Evolutionary conservation across 35 echinoderm and acorn worm genomes (phyloP), one percentile per base, ranked within the genome.

Genomic region (Eucidaris tribuloides): DNA sequence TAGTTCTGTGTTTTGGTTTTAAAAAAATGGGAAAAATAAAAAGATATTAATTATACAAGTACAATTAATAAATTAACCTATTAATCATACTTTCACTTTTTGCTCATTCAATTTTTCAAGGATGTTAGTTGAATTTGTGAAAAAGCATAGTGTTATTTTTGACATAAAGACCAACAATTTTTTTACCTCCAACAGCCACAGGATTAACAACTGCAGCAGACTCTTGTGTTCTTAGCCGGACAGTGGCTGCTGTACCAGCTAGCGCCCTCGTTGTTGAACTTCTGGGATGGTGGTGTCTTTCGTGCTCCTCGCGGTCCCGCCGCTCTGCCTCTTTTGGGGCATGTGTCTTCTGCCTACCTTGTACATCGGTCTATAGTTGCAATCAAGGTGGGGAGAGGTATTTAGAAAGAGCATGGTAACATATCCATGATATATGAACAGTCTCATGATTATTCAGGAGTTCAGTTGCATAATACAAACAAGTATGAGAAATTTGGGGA

Each of bases 211-310:
- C 71, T 57, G 78, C 81, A 60, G 78, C 84, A 25, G 66, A 44
- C 23, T 91, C 93, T 65, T 86, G 84, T 46, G 40, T 89, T 80
- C 91, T 96, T 80, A 91, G 79, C 5, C 93, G 83, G 45, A 89
- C 84, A 5, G 89, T 90, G 31, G 93, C 89, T 18, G 93, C 93
- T 14, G 94, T 97, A 31, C 90, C 90, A 34, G 90, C 90, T 55
- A 97, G 59, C 34, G 94, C 94, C 63, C 94, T 89, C 46, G 94
- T 97, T 31, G 94, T 97, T n/a, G 94, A 97, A 81, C 94, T 97
- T 19, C 94, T 76, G 44, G 94, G 94, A 63, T 97, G 94, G 78
- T 97, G 94, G 32, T 89, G 86, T 37, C 55, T 59, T 45, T 52
- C 84, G 37, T 89, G 86, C 58, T 91, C 80, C 5, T 97, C 94